These are phyloP conservation scores for Syrphus vitripennis DNA, from an alignment of 2,888 invertebrate genomes.

Conservation along the genomic window DNA sequence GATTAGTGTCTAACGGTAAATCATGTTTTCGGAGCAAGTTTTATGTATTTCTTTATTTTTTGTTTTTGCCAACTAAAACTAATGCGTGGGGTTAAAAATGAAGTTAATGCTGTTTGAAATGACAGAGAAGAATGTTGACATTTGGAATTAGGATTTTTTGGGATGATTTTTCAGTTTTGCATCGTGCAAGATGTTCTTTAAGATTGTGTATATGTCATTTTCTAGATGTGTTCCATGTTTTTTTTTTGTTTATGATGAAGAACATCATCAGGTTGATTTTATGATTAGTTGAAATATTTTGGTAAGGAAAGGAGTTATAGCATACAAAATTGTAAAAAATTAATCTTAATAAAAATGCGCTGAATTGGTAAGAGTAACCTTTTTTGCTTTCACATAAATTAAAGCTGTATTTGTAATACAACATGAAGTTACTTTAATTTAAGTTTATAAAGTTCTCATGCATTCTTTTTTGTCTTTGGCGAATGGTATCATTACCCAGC, in stretches of 20 bases:
- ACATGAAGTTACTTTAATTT: no score
- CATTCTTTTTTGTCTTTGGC: no score
- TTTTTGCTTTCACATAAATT: no score
- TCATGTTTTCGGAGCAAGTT: slow-evolving; percentile 33
- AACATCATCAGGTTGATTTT: neutral
- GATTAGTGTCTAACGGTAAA: slow-evolving; percentile 53
- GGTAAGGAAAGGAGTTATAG: no score
- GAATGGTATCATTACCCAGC: no score
- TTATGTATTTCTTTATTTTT: neutral
- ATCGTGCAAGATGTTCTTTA: neutral
- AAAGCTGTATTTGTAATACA: no score
- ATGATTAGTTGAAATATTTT: neutral
- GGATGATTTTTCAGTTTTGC: neutral
- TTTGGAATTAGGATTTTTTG: slow-evolving; percentile 14
- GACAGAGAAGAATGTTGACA: slow-evolving; percentile 15
- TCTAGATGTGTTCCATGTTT: neutral
- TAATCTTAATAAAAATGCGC: no score
- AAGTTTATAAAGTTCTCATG: no score
- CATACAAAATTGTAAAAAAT: no score
- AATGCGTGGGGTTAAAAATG: slow-evolving; percentile 10
- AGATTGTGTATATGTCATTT: neutral
- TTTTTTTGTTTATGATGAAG: neutral
- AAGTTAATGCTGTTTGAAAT: neutral
- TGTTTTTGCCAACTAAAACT: neutral
- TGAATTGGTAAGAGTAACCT: no score